These are phyloP conservation scores for Hirtodrosophila confusa DNA, from an alignment of 2,888 invertebrate species.

Conservation along the genomic window DNA sequence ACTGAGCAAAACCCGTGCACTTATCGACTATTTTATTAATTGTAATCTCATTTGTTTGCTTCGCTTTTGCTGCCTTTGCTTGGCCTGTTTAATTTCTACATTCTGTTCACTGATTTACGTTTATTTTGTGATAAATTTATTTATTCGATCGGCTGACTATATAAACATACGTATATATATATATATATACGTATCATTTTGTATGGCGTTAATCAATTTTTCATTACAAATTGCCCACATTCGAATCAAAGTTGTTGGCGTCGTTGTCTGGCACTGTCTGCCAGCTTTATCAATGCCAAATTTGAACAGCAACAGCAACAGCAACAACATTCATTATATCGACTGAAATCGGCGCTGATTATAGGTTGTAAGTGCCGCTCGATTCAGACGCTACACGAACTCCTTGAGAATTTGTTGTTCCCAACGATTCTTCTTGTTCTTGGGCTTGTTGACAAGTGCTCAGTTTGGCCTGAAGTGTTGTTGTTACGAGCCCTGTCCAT, in stretches of 20 bases:
- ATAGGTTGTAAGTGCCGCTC: constrained; percentile 54
- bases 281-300: constrained; percentile 74
- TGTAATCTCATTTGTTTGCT: constrained; percentile 76
- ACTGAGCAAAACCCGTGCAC: constrained; percentile 40
- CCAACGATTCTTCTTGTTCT: constrained; percentile 26
- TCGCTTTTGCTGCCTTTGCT: constrained; percentile 46
- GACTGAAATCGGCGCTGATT: constrained; percentile 53
- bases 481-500: constrained; percentile 6
- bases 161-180: constrained; percentile 13
- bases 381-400: constrained; percentile 30
- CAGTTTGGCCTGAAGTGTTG: constrained; percentile 20
- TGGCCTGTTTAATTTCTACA: constrained; percentile 49
- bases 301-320: constrained; percentile 32
- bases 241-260: constrained; percentile 42
- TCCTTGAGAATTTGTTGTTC: constrained; percentile 10
- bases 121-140: constrained; percentile 72
- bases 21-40: constrained; percentile 79
- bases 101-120: constrained; percentile 68
- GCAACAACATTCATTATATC: constrained; percentile 35
- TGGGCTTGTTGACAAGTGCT: constrained; percentile 58
- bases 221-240: constrained; percentile 70
- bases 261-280: constrained; percentile 47
- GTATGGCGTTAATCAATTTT: constrained; percentile 69
- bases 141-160: constrained; percentile 49
- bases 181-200: constrained; percentile 3